Percentiles rank a stretch among this genome's conserved stretches.
Evolutionary conservation across 2,888 invertebrate genomes (phyloP).

Genomic region (Sericinus montela): DNA sequence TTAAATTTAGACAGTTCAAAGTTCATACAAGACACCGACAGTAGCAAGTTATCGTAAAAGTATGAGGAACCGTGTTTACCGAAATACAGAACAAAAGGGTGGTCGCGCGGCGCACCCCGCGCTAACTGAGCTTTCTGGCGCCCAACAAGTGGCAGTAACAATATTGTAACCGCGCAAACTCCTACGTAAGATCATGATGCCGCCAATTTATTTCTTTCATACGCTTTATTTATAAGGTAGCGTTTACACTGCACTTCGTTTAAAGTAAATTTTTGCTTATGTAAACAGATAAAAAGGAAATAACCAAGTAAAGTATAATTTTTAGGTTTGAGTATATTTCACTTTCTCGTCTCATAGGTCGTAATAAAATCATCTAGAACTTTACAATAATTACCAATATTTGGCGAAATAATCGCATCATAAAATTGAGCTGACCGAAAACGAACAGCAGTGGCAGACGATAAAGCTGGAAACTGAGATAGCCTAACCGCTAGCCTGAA

Average conservation of each 20-base stretch:
- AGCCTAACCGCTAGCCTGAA: no score
- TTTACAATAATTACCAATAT: no score
- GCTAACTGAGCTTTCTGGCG: conserved; percentile 68
- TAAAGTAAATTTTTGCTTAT: no score
- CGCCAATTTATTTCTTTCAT: conserved; percentile 33
- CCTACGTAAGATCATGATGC: conserved; percentile 37
- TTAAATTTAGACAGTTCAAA: conserved; percentile 11
- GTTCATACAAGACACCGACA: conserved; percentile 1
- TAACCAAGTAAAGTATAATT: no score
- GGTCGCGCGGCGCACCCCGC: conserved; percentile 63
- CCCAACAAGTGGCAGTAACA: conserved; percentile 78
- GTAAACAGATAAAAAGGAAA: no score
- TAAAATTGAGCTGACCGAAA: no score
- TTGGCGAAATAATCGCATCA: no score
- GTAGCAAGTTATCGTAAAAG: conserved; percentile 48
- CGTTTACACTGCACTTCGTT: neutral
- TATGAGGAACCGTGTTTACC: conserved; percentile 29
- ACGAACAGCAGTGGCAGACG: no score
- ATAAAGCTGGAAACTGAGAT: no score
- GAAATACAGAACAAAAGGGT: conserved; percentile 40
- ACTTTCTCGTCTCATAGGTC: no score
- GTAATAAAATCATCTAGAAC: no score
- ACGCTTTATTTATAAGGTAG: conserved; percentile 10
- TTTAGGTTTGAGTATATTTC: no score
- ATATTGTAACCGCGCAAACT: conserved; percentile 71